Evolutionary conservation across 2,113 vertebrate species (phyloP), one percentile per base, ranked within the genome.

Genomic region (Pygoscelis antarcticus): DNA sequence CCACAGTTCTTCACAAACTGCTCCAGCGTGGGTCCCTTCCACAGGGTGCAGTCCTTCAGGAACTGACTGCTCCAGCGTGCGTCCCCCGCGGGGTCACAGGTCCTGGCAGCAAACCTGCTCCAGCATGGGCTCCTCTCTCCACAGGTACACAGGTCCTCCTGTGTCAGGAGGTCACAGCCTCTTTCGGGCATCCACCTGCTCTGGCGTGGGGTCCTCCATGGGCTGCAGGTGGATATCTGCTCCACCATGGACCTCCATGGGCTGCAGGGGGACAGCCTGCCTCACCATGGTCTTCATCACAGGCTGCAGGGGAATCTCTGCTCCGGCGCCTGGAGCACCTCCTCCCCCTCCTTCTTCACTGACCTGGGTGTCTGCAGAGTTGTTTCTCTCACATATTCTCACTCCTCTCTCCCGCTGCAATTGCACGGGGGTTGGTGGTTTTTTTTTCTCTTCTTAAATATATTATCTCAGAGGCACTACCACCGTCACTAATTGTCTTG

Each of bases 251-350:
- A 36, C n/a, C 9, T 61, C n/a, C n/a, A 36, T 36, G 58, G n/a
- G 58, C n/a, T 61, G 58, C 57, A n/a, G 57, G 13, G 34, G 21
- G 8, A n/a, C 34, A 60, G 57, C 34, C 55, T 58, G 57, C 57
- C 32, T 34, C 34, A 60, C 57, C 21, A 15, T 3, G 6, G 57
- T 23, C 57, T 58, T 34, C 20, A 34, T 5, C 19, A 34, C 8
- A 0, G 57, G 57, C 57, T 60, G 34, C 34, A 25, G 58, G 19
- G 34, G n/a, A 61, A 36, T 36, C 14, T 61, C 58, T 36, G 14
- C n/a, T 61, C 58, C 2, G 2, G n/a, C 3, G 0, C 22, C 21
- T 8, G 23, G 15, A 25, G 7, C n/a, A 61, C n/a, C 58, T 36
- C 34, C 34, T 60, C 21, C 57, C 34, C n/a, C 58, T 61, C 58